These are phyloP conservation scores for Alectoris magna DNA, from an alignment of 2,797 vertebrate genomes.

Conservation along the genomic window DNA sequence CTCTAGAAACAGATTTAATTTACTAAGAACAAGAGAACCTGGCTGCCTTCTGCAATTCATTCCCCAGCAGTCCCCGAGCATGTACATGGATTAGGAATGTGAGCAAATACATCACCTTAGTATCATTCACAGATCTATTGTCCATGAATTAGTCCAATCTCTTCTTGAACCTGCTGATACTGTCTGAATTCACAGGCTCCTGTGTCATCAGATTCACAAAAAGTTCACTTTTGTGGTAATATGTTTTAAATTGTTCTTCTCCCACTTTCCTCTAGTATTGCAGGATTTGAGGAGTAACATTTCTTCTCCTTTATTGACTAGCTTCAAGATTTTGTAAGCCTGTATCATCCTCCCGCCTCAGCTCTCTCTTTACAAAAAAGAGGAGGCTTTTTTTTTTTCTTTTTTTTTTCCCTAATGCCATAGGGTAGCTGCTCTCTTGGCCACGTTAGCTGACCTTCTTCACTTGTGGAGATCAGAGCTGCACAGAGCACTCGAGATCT, in stretches of 20 bases:
- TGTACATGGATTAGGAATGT: not conserved
- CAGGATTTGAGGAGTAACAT: slow-evolving; percentile 36
- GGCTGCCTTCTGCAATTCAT: not conserved
- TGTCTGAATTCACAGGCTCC: slow-evolving; percentile 20
- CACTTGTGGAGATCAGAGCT: slow-evolving; percentile 11
- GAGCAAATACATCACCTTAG: not conserved
- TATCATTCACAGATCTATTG: slow-evolving; percentile 6
- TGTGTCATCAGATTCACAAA: slow-evolving; percentile 44
- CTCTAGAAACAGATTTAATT: not conserved
- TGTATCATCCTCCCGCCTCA: slow-evolving; percentile 12
- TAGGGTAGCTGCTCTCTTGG: slow-evolving; percentile 11
- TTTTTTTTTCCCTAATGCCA: slow-evolving; percentile 22
- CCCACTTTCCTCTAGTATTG: slow-evolving; percentile 3
- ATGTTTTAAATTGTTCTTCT: slow-evolving; percentile 56
- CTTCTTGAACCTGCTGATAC: slow-evolving; percentile 35
- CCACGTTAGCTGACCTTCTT: slow-evolving; percentile 1
- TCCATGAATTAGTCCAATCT: slow-evolving; percentile 23
- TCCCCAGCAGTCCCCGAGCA: not conserved
- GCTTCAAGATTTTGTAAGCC: slow-evolving; percentile 36
- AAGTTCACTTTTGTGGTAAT: slow-evolving; percentile 35
- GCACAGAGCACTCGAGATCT: not conserved
- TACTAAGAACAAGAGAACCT: not conserved
- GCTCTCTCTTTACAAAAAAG: slow-evolving; percentile 17
- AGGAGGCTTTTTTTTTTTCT: not conserved
- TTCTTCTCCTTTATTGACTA: slow-evolving; percentile 31